A percentile compares a stretch with the other conserved stretches of the same genome.
Conservation (phyloP, 2,113 vertebrate species). For the Bufo bufo region DNA sequence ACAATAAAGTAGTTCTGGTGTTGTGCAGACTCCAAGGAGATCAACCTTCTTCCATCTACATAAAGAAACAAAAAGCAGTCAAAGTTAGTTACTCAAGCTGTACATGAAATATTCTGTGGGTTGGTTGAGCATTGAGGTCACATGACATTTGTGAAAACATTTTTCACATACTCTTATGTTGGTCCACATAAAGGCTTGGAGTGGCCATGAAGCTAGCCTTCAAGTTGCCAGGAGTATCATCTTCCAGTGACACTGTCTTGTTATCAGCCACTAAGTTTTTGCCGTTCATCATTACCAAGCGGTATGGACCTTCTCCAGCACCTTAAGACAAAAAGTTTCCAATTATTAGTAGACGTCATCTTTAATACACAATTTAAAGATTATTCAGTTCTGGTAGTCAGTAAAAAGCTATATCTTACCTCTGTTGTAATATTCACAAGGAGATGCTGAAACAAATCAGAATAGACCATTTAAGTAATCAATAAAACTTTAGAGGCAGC, state of each 20-base stretch:
- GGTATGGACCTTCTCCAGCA: slow-evolving; percentile 51
- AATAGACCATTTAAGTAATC: not conserved
- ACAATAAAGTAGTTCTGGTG: slow-evolving; percentile 56
- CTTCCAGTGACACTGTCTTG: not conserved
- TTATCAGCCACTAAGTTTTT: slow-evolving; percentile 21
- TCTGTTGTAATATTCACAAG: slow-evolving; percentile 59
- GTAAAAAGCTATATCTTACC: slow-evolving; percentile 16
- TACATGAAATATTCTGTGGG: not conserved
- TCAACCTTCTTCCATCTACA: slow-evolving; percentile 39
- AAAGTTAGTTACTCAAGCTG: not conserved
- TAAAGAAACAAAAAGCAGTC: not conserved
- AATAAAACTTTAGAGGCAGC: not conserved
- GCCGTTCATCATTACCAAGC: slow-evolving; percentile 33
- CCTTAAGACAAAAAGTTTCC: slow-evolving; percentile 13
- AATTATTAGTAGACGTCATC: not conserved
- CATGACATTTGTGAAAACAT: not conserved
- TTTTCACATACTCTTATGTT: slow-evolving; percentile 39
- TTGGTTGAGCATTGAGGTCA: too few species aligned
- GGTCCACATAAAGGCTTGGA: slow-evolving; percentile 40
- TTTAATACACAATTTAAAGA: not conserved
- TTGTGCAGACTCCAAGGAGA: slow-evolving; percentile 58
- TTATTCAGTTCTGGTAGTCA: not conserved
- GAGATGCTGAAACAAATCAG: slow-evolving; percentile 42
- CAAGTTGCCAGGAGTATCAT: not conserved
- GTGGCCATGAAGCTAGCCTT: slow-evolving; percentile 54